phyloP scores from a whole-genome alignment of 2,888 invertebrate species.

The Thereva unica region DNA sequence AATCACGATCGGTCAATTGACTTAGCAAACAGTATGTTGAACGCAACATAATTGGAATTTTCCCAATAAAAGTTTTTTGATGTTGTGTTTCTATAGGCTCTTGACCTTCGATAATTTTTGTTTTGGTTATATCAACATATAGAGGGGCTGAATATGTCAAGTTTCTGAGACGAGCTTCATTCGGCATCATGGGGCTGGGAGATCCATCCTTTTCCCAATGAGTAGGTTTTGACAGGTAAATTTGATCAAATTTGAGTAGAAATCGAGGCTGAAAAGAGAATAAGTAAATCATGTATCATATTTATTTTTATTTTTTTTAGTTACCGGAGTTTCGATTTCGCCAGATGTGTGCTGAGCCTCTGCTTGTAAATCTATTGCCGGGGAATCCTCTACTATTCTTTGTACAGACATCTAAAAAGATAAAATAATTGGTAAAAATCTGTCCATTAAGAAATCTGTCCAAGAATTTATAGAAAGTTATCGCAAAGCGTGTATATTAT shows the following conservation, averaged over 20 bases:
- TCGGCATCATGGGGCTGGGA: slow-evolving; percentile 99
- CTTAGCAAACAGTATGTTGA: slow-evolving; percentile 96
- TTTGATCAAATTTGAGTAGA: slow-evolving; percentile 96
- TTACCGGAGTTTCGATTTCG: slow-evolving; percentile 82
- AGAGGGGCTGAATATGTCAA: slow-evolving; percentile 97
- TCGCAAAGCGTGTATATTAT: too few species aligned
- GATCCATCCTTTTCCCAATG: slow-evolving; percentile 99
- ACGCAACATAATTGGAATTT: slow-evolving; percentile 99
- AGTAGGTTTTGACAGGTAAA: slow-evolving; percentile 98
- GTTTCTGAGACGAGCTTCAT: slow-evolving; percentile 96
- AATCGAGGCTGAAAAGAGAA: slow-evolving; percentile 72
- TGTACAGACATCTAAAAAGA: slow-evolving; percentile 87
- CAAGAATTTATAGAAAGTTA: neutral
- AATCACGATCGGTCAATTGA: slow-evolving; percentile 96
- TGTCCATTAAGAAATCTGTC: neutral
- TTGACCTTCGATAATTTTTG: slow-evolving; percentile 86
- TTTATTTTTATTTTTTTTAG: too few species aligned
- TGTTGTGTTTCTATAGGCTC: slow-evolving; percentile 84
- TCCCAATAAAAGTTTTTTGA: slow-evolving; percentile 77
- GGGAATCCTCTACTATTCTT: slow-evolving; percentile 98
- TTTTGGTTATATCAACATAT: slow-evolving; percentile 98
- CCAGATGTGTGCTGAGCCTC: slow-evolving; percentile 97
- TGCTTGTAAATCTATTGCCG: slow-evolving; percentile 94
- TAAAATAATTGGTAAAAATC: neutral
- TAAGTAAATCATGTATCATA: neutral